Evolutionary conservation across 2,888 invertebrate species (phyloP).

Genomic region (Mythimna impura): DNA sequence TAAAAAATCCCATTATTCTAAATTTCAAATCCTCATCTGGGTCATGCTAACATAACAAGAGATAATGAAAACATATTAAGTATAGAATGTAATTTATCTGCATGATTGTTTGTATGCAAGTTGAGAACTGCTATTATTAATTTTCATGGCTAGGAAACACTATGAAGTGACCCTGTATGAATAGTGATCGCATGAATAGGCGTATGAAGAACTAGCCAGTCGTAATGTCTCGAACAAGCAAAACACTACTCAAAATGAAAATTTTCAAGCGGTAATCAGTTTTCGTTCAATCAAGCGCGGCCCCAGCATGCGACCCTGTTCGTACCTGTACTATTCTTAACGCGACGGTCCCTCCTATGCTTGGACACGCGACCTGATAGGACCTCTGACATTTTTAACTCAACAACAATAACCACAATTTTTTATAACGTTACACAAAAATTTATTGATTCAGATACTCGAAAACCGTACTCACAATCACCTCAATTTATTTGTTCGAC

Average conservation of each 20-base stretch:
- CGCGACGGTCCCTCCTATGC: slow-evolving; percentile 80
- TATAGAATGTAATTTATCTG: slow-evolving; percentile 18
- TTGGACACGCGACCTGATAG: slow-evolving; percentile 85
- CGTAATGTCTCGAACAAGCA: slow-evolving; percentile 64
- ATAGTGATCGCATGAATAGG: slow-evolving; percentile 56
- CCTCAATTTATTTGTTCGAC: slow-evolving; percentile 70
- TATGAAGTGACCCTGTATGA: slow-evolving; percentile 45
- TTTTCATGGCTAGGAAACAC: slow-evolving; percentile 34
- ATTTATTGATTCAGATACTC: slow-evolving; percentile 75
- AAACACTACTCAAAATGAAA: slow-evolving; percentile 66
- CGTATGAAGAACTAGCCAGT: slow-evolving; percentile 62
- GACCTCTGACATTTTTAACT: slow-evolving; percentile 82
- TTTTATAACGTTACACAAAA: slow-evolving; percentile 65
- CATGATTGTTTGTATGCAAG: slow-evolving; percentile 17
- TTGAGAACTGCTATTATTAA: slow-evolving; percentile 25
- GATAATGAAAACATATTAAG: slow-evolving; percentile 16
- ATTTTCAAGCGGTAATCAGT: slow-evolving; percentile 79
- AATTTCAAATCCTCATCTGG: slow-evolving; percentile 24
- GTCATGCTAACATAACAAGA: slow-evolving; percentile 38
- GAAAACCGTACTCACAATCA: slow-evolving; percentile 81
- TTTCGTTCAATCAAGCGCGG: slow-evolving; percentile 76
- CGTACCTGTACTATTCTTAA: slow-evolving; percentile 86
- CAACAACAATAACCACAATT: slow-evolving; percentile 64
- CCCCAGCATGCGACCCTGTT: slow-evolving; percentile 76
- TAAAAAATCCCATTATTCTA: slow-evolving; percentile 23